Percentiles rank a stretch among this genome's conserved stretches.
These are phyloP conservation scores for Protaetia brevitarsis DNA, from an alignment of 1,140 invertebrate species.

Conservation along the genomic window DNA sequence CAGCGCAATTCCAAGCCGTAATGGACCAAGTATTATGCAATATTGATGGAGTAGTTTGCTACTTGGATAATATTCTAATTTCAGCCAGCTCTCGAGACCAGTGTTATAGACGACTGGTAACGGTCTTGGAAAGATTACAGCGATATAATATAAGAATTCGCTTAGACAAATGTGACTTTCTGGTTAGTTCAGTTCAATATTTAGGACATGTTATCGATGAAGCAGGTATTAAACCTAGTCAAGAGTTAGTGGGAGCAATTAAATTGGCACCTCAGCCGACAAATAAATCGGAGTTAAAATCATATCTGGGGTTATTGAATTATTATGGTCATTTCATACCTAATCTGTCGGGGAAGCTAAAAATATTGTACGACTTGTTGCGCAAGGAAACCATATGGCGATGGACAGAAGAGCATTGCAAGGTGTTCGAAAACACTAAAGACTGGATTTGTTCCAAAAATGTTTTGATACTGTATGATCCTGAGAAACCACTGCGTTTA, in stretches of 20 bases:
- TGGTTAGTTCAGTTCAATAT: background rate
- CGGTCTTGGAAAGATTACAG: slow-evolving; percentile 28
- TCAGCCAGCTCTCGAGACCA: slow-evolving; percentile 27
- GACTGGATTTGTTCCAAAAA: background rate
- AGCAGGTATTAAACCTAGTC: background rate
- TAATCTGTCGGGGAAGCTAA: background rate
- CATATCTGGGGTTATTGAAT: slow-evolving; percentile 35
- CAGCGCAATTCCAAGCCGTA: slow-evolving; percentile 25
- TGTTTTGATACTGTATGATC: slow-evolving; percentile 10
- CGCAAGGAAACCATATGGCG: background rate
- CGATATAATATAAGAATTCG: background rate
- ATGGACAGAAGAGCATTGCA: background rate
- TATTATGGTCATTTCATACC: slow-evolving; percentile 33
- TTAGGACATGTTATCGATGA: slow-evolving; percentile 17
- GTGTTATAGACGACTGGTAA: background rate
- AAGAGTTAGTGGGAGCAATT: slow-evolving; percentile 45
- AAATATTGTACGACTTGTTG: slow-evolving; percentile 5
- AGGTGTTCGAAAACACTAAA: background rate
- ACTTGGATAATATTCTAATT: slow-evolving; percentile 41
- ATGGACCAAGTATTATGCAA: slow-evolving; percentile 42
- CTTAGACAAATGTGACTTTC: slow-evolving; percentile 20
- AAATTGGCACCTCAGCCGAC: slow-evolving; percentile 40
- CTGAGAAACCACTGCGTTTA: background rate
- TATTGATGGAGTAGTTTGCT: slow-evolving; percentile 31
- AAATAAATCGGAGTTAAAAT: slow-evolving; percentile 28